Percentiles rank a stretch among this genome's conserved stretches.
Conservation (phyloP, 2,113 vertebrate species). For the Merops nubicus region DNA sequence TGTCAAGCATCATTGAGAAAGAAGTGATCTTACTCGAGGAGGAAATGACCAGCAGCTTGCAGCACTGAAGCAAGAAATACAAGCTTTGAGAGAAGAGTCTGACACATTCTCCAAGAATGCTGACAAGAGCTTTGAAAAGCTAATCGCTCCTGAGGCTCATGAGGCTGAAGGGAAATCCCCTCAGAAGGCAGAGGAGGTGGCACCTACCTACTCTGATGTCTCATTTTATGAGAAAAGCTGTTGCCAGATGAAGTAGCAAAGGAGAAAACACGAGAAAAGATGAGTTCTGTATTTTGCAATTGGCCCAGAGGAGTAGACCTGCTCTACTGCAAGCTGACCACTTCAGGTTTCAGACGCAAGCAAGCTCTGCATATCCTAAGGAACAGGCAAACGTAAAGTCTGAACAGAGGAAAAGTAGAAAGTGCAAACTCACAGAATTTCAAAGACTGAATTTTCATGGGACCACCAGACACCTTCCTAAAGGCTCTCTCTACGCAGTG, state of each 20-base stretch:
- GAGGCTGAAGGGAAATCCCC: neutral
- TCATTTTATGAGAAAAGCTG: neutral
- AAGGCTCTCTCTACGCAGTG: neutral
- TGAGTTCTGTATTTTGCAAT: neutral
- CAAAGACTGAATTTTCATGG: neutral
- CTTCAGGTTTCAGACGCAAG: neutral
- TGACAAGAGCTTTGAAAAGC: neutral
- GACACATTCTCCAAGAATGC: neutral
- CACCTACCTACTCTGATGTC: neutral
- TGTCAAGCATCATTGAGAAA: neutral
- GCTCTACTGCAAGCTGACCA: neutral
- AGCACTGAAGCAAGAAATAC: neutral
- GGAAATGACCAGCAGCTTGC: slow-evolving; percentile 1
- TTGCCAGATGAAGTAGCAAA: neutral
- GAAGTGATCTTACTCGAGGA: neutral
- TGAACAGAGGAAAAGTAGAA: neutral
- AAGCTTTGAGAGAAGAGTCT: neutral
- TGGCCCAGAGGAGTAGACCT: neutral
- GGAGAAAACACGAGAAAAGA: neutral
- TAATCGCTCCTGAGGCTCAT: neutral
- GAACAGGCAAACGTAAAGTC: neutral
- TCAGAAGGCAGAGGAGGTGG: neutral
- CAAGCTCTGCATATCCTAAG: neutral
- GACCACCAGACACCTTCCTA: neutral
- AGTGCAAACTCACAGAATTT: neutral